A percentile compares a stretch with the other conserved stretches of the same genome.
These are phyloP conservation scores for Cheilosia vernalis DNA, from an alignment of 2,888 invertebrate species.

Conservation along the genomic window DNA sequence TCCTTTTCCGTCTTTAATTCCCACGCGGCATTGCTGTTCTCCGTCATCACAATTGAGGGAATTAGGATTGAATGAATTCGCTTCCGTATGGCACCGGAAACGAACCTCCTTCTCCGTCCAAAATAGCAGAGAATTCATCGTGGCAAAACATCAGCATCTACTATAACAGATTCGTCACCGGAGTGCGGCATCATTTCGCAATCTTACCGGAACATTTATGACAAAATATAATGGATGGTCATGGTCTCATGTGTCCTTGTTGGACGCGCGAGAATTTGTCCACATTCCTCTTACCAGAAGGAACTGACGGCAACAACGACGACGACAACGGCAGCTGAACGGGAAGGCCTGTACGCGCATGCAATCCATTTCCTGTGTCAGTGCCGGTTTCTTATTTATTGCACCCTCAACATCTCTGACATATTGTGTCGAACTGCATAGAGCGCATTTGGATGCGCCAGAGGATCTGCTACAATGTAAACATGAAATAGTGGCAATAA, in stretches of 20 bases:
- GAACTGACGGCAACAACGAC: not conserved
- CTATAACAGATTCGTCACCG: constrained; percentile 44
- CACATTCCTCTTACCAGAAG: not conserved
- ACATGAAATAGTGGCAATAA: constrained; percentile 73
- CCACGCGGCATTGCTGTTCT: constrained; percentile 12
- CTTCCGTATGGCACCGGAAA: constrained; percentile 54
- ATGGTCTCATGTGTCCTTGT: constrained; percentile 61
- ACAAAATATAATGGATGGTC: constrained; percentile 71
- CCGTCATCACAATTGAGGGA: constrained; percentile 21
- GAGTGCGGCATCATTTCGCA: constrained; percentile 28
- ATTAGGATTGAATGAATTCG: constrained; percentile 58
- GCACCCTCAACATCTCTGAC: constrained; percentile 62
- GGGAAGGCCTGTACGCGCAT: constrained; percentile 27
- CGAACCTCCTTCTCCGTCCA: constrained; percentile 30
- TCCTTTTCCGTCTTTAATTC: constrained; percentile 36
- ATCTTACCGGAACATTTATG: constrained; percentile 64
- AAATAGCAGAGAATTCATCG: constrained; percentile 4
- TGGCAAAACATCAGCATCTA: constrained; percentile 14
- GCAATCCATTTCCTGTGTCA: constrained; percentile 71
- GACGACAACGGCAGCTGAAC: constrained; percentile 24
- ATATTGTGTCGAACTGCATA: constrained; percentile 64
- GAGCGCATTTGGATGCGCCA: not conserved
- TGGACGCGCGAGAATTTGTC: constrained; percentile 28
- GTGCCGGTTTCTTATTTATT: constrained; percentile 69
- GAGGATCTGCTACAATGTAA: constrained; percentile 65